These are phyloP conservation scores for Andricus quercusramuli DNA, from an alignment of 2,888 invertebrate species.

Conservation along the genomic window DNA sequence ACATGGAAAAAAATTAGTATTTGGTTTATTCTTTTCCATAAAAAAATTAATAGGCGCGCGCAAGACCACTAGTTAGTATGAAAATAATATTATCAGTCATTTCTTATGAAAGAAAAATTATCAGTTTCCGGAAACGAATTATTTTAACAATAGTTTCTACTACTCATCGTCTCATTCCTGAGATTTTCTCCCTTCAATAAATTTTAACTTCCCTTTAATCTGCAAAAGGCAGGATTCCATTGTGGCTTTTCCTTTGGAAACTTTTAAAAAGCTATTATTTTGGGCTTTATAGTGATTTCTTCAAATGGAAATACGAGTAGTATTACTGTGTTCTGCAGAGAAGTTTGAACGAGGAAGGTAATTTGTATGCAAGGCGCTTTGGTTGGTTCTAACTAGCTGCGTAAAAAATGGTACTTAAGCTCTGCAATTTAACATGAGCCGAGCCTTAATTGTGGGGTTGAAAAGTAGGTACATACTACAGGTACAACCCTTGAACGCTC, in stretches of 20 bases:
- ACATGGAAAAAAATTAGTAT: no score
- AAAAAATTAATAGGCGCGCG: no score
- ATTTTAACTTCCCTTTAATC: background rate
- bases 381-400: background rate
- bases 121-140: no score
- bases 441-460: conserved; percentile 16
- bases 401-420: conserved; percentile 2
- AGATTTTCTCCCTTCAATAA: background rate
- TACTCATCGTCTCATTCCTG: background rate
- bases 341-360: background rate
- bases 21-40: no score
- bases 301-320: background rate
- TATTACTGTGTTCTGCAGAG: background rate
- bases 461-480: conserved; percentile 12
- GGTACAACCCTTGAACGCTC: background rate
- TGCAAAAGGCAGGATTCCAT: background rate
- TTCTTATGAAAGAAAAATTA: no score
- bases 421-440: background rate
- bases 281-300: background rate
- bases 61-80: no score
- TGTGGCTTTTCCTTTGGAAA: background rate
- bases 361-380: background rate
- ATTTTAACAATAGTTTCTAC: background rate
- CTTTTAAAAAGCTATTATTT: background rate
- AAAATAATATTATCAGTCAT: no score